phyloP scores from a whole-genome alignment of 2,113 vertebrate genomes.

The Ophthalmolycus amberensis region DNA sequence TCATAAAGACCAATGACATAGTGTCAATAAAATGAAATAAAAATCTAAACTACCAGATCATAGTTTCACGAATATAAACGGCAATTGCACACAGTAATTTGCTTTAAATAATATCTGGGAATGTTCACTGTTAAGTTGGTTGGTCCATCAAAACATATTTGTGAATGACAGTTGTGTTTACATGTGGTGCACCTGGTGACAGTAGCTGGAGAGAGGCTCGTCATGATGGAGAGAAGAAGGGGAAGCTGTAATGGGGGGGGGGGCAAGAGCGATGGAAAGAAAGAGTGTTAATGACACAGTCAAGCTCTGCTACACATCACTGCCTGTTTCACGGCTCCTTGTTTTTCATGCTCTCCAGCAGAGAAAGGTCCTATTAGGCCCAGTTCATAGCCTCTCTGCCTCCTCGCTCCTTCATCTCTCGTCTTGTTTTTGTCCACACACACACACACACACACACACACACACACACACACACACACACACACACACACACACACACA shows the following conservation, averaged over 20 bases:
- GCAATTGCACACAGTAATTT: background rate
- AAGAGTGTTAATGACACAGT: conserved; percentile 60
- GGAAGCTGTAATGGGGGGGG: background rate
- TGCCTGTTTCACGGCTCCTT: conserved; percentile 65
- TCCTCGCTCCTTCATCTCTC: conserved; percentile 36
- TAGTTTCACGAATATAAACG: background rate
- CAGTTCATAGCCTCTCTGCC: conserved; percentile 45
- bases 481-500: too few relatives aligned
- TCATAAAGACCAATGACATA: background rate
- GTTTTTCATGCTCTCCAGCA: conserved; percentile 68
- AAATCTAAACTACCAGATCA: background rate
- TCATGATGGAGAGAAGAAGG: background rate
- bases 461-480: background rate
- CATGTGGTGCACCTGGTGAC: conserved; percentile 11
- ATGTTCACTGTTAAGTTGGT: too few relatives aligned
- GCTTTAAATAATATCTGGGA: too few relatives aligned
- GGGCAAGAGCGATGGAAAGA: background rate
- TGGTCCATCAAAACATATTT: too few relatives aligned
- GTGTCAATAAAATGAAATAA: background rate
- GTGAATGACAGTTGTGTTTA: background rate
- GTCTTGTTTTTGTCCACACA: conserved; percentile 11
- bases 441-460: too few relatives aligned
- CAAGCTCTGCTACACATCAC: conserved; percentile 34
- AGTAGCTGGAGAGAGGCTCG: background rate
- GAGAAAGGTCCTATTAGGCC: conserved; percentile 54